These are phyloP conservation scores for Eriocheir sinensis DNA, from an alignment of 1,140 invertebrate species.

Conservation along the genomic window DNA sequence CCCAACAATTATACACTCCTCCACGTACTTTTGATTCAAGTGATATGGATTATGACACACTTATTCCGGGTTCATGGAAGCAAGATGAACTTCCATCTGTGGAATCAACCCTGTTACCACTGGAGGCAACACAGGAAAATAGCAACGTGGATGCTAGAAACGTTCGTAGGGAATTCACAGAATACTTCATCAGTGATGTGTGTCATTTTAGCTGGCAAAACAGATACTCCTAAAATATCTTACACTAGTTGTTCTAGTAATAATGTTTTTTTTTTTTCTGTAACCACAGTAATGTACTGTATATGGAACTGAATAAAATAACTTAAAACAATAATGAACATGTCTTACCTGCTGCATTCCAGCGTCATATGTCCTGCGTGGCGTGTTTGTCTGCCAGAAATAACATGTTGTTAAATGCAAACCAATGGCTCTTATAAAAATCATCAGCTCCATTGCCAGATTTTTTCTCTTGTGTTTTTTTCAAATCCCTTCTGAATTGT, in stretches of 20 bases:
- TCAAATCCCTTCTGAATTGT: neutral
- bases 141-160: constrained; percentile 30
- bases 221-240: constrained; percentile 41
- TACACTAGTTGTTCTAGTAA: neutral
- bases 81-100: constrained; percentile 15
- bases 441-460: too few species aligned
- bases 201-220: constrained; percentile 39
- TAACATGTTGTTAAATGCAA: neutral
- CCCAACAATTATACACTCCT: constrained; percentile 41
- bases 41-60: constrained; percentile 37
- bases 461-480: constrained; percentile 13
- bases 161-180: constrained; percentile 46
- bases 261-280: too few species aligned
- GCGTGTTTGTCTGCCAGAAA: too few species aligned
- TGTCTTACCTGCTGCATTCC: too few species aligned
- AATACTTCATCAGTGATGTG: constrained; percentile 55
- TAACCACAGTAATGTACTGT: too few species aligned
- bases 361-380: too few species aligned
- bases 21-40: constrained; percentile 38
- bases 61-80: constrained; percentile 57
- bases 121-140: constrained; percentile 45
- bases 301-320: too few species aligned
- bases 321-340: too few species aligned
- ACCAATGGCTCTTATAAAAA: too few species aligned
- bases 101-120: constrained; percentile 9